Evolutionary conservation across 2,113 vertebrate species (phyloP).

Genomic region (Sphyrna mokarran): DNA sequence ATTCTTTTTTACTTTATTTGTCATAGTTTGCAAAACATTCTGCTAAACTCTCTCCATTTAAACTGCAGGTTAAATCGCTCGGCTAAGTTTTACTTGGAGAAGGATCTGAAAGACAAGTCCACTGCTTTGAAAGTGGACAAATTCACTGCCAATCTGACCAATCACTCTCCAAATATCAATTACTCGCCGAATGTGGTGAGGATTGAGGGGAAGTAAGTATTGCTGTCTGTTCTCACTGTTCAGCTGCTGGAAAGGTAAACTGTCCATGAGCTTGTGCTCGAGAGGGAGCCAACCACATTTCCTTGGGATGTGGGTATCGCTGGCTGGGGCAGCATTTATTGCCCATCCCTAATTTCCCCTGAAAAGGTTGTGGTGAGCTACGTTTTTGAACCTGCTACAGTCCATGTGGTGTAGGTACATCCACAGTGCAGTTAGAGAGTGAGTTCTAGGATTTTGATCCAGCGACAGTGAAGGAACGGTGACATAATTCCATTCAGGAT

Average conservation of each 20-base stretch:
- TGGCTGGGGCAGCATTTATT: too few species aligned
- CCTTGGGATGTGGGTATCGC: too few species aligned
- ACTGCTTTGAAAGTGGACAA: slow-evolving; percentile 70
- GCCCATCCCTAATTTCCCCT: too few species aligned
- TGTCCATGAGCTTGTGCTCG: too few species aligned
- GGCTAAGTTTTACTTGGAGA: slow-evolving; percentile 73
- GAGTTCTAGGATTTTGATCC: too few species aligned
- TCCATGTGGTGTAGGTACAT: too few species aligned
- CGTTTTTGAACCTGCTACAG: too few species aligned
- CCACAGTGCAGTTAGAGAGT: too few species aligned
- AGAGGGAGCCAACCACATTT: neutral
- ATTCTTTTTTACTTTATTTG: neutral
- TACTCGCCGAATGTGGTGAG: slow-evolving; percentile 45
- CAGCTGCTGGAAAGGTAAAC: neutral
- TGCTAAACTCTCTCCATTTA: neutral
- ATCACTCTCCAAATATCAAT: slow-evolving; percentile 51
- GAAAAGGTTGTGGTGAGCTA: too few species aligned
- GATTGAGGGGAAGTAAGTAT: slow-evolving; percentile 57
- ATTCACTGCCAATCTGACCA: slow-evolving; percentile 69
- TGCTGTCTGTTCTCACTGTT: neutral
- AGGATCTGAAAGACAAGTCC: slow-evolving; percentile 78
- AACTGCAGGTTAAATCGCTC: slow-evolving; percentile 68
- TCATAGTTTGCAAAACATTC: too few species aligned
- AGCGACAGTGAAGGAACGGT: too few species aligned
- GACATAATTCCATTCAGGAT: too few species aligned